Conservation (phyloP, 35 echinoderm and acorn worm species). For the Lytechinus pictus region DNA sequence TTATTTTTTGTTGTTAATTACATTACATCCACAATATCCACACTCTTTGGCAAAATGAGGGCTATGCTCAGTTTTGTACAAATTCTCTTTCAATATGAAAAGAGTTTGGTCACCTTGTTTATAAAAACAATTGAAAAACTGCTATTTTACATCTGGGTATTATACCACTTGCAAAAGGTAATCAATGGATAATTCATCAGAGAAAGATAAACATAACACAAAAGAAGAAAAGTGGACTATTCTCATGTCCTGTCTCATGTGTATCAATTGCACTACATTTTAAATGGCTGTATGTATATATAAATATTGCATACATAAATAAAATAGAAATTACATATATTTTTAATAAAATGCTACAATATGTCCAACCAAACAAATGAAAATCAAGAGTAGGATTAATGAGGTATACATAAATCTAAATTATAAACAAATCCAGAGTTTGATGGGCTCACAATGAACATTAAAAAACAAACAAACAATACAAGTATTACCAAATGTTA, state of each 20-base stretch:
- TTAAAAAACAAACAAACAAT: background rate
- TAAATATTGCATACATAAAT: background rate
- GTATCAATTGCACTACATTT: background rate
- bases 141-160: background rate
- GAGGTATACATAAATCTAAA: background rate
- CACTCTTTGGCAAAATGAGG: background rate
- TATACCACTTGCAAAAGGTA: background rate
- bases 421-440: background rate
- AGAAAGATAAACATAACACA: too few relatives aligned
- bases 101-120: background rate
- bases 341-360: background rate
- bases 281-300: background rate
- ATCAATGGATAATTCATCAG: background rate
- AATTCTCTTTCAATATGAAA: background rate
- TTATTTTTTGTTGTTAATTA: background rate
- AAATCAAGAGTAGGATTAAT: background rate
- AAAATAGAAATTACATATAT: background rate
- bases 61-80: background rate
- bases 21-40: background rate
- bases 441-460: background rate
- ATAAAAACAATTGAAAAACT: background rate
- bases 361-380: background rate
- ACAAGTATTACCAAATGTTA: background rate
- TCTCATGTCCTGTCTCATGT: background rate
- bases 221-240: too few relatives aligned